These are phyloP conservation scores for Onychomys leucogaster DNA, from an alignment of 2,797 vertebrate species.

Conservation along the genomic window DNA sequence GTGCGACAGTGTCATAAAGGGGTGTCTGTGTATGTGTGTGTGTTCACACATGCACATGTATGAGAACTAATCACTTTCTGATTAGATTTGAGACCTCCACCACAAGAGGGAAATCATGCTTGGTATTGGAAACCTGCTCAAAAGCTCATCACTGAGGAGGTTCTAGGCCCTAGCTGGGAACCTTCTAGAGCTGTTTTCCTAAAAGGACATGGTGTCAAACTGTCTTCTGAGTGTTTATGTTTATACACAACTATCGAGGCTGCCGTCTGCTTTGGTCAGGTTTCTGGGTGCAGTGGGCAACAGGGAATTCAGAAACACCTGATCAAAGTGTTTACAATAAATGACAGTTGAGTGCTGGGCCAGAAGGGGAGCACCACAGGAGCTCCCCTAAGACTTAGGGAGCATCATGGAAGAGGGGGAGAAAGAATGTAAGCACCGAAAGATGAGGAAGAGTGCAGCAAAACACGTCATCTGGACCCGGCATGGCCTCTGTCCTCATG, in stretches of 20 bases:
- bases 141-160: not conserved
- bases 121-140: not conserved
- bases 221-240: not conserved
- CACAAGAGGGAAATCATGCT: not conserved
- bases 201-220: not conserved
- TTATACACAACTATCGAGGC: not conserved
- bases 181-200: not conserved
- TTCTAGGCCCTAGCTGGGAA: not conserved
- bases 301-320: not conserved
- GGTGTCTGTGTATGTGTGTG: not conserved
- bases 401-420: not conserved
- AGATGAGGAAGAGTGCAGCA: not conserved
- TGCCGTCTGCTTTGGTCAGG: not conserved
- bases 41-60: not conserved
- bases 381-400: not conserved
- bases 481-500: not conserved
- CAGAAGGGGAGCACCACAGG: not conserved
- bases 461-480: not conserved
- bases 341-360: not conserved
- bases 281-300: not conserved
- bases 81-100: not conserved
- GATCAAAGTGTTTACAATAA: not conserved
- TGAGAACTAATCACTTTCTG: not conserved
- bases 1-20: not conserved
- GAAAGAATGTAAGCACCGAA: not conserved